These are phyloP conservation scores for Hippasteria phrygiana DNA, from an alignment of 53 echinoderm and acorn worm genomes.

Conservation along the genomic window DNA sequence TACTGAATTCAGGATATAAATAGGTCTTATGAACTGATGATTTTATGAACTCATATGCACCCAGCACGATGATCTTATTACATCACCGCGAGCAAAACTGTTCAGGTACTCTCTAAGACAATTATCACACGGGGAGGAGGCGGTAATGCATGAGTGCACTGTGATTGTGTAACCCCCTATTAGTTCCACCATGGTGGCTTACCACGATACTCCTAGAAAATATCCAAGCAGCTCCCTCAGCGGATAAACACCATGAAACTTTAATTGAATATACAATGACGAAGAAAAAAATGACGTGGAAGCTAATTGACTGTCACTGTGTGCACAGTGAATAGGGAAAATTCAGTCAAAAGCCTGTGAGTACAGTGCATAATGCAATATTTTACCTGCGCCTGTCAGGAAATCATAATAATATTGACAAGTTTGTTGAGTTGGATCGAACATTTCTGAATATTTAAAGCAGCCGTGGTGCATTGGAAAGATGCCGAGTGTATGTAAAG, in stretches of 20 bases:
- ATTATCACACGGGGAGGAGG: too few relatives aligned
- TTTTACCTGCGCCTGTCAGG: not conserved
- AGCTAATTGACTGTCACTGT: not conserved
- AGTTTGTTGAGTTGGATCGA: not conserved
- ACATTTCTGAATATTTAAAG: not conserved
- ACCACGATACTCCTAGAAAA: not conserved
- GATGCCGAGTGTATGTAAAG: not conserved
- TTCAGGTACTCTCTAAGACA: too few relatives aligned
- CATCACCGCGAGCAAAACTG: too few relatives aligned
- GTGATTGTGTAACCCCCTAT: not conserved
- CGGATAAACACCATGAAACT: not conserved
- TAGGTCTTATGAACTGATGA: too few relatives aligned
- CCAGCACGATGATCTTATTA: too few relatives aligned
- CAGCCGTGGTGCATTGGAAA: not conserved
- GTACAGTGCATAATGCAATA: not conserved
- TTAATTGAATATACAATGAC: not conserved
- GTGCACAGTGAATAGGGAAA: not conserved
- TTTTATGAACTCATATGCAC: too few relatives aligned
- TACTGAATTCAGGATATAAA: too few relatives aligned
- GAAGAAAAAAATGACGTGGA: not conserved
- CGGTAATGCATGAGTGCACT: too few relatives aligned
- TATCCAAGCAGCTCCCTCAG: not conserved
- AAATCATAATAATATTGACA: constrained; percentile 2
- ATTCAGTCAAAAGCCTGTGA: not conserved
- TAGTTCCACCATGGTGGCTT: not conserved